Evolutionary conservation across 2,113 vertebrate species (phyloP), one percentile per base, ranked within the genome.

Genomic region (Pseudorhombus dupliciocellatus): DNA sequence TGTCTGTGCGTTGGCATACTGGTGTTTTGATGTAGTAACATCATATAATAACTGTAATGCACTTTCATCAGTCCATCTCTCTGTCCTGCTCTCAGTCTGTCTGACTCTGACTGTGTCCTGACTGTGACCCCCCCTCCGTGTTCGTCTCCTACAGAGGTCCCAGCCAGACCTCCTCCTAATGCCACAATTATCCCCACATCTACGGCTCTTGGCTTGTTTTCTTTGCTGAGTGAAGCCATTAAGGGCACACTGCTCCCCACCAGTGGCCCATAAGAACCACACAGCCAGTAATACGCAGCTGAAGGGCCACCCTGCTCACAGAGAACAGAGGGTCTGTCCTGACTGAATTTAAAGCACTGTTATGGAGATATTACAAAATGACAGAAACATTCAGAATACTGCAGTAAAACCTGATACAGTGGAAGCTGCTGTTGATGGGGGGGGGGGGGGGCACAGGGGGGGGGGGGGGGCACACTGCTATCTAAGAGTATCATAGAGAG

Each of bases 71-170:
- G 70, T 68, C 25, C 53, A 42, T 73, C 48, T 67, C 34, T 67
- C 37, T 61, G 59, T 15, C 15, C 16, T 8, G 2, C 22, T 50
- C 1, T 63, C 7, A 22, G 14, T 24, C 57, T 53, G 26, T 55
- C 30, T 48, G 55, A 37, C 24, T 73, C 53, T 62, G 31, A n/a
- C 40, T 37, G 34, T 10, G 5, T 10, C 34, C 34, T 10, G 5
- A 37, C 40, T 10, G 5, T n/a, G n/a, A n/a, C 40, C 6, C 60
- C 74, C 72, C 67, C 26, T 79, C 60, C 62, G 54, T 73, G 64
- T 73, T 83, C 30, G 61, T 72, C 71, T 69, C 18, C 81, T 85
- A 90, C 90, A 89, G 68, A 91, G 72, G 72, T 77, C 79, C 70
- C 59, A 74, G 61, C 53, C 79, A 80, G 84, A 84, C 58, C 51